A percentile compares a stretch with the other conserved stretches of the same genome.
These are phyloP conservation scores for Brachyrhaphis roseni DNA, from an alignment of 2,797 vertebrate genomes.

Conservation along the genomic window DNA sequence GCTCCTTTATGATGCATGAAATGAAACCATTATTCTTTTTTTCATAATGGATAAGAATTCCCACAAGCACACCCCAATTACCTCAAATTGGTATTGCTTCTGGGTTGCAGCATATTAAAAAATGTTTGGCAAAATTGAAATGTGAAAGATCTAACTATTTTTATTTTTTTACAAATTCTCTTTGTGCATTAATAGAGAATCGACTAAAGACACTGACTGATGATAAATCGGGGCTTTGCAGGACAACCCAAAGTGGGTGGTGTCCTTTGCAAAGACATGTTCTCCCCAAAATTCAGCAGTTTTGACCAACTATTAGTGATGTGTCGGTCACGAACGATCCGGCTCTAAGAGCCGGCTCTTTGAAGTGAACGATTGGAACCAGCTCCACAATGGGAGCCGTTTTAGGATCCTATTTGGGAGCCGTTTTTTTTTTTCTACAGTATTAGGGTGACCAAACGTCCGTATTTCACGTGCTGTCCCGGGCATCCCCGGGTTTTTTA, in stretches of 20 bases:
- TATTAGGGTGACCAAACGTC: too few species aligned
- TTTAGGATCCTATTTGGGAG: too few species aligned
- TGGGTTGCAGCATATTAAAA: not conserved
- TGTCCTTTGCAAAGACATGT: not conserved
- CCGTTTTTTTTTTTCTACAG: too few species aligned
- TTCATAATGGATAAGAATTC: slow-evolving; percentile 41
- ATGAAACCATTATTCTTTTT: slow-evolving; percentile 31
- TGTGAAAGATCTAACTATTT: not conserved
- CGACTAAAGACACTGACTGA: not conserved
- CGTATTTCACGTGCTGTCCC: too few species aligned
- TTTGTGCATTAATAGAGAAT: not conserved
- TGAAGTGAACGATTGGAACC: too few species aligned
- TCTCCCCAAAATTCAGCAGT: not conserved
- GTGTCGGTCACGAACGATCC: too few species aligned
- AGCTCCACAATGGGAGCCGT: too few species aligned
- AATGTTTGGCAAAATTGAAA: not conserved
- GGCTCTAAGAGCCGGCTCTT: too few species aligned
- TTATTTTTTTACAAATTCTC: not conserved
- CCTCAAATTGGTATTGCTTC: slow-evolving; percentile 29
- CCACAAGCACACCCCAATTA: slow-evolving; percentile 42
- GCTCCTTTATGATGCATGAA: slow-evolving; percentile 48
- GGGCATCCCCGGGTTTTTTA: too few species aligned
- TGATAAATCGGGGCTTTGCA: not conserved
- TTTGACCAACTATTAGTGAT: not conserved
- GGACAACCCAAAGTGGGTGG: not conserved